Percentiles rank a stretch among this genome's conserved stretches.
These are phyloP conservation scores for Scatophagus argus DNA, from an alignment of 2,113 vertebrate genomes.

Conservation along the genomic window DNA sequence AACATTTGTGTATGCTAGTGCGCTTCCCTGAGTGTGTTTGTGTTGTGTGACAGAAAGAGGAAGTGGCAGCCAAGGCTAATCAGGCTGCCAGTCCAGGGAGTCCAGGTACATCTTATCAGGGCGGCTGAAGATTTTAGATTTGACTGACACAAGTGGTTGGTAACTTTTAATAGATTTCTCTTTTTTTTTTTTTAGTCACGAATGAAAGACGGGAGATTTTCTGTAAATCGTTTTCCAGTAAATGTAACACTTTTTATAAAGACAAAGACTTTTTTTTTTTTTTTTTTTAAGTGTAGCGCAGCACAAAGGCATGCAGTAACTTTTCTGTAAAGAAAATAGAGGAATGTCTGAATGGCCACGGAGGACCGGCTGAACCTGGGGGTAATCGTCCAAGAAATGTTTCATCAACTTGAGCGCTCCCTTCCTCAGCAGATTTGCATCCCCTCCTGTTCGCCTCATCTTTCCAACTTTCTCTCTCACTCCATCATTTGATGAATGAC, in stretches of 20 bases:
- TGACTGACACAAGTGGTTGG: not conserved
- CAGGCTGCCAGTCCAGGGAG: constrained; percentile 33
- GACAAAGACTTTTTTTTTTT: not conserved
- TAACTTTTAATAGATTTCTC: constrained; percentile 9
- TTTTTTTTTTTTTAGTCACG: too few relatives aligned
- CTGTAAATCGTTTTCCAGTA: not conserved
- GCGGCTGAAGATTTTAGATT: not conserved
- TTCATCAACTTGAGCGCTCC: constrained; percentile 70
- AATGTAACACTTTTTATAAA: not conserved
- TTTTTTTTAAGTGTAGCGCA: not conserved
- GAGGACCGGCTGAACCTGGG: constrained; percentile 64
- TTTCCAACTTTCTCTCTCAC: constrained; percentile 68
- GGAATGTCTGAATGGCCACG: constrained; percentile 38
- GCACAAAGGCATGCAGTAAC: constrained; percentile 4
- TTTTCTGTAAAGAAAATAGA: constrained; percentile 32
- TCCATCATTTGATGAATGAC: constrained; percentile 77
- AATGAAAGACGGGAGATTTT: not conserved
- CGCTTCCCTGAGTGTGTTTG: constrained; percentile 37
- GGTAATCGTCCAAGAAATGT: constrained; percentile 80
- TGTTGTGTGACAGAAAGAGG: constrained; percentile 21
- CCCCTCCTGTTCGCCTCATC: constrained; percentile 63
- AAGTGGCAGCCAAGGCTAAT: constrained; percentile 33
- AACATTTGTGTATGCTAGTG: constrained; percentile 36
- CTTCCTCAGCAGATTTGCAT: constrained; percentile 76
- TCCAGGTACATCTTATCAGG: constrained; percentile 11